Conservation (phyloP, 2,797 vertebrate species). For the Glyptemys insculpta region DNA sequence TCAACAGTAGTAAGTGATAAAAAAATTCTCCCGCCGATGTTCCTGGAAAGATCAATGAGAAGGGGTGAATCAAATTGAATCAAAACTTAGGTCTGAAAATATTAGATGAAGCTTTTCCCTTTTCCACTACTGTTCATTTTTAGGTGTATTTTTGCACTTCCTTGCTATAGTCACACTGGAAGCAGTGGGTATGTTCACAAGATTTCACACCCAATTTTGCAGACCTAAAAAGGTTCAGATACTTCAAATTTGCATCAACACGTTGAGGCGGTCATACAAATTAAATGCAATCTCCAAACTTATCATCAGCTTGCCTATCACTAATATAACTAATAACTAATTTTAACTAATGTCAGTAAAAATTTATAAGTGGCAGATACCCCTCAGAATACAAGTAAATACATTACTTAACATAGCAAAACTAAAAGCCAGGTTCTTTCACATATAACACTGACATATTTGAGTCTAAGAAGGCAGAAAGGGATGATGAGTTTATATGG, state of each 20-base stretch:
- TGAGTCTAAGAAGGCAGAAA: background rate
- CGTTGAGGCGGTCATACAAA: background rate
- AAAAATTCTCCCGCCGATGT: background rate
- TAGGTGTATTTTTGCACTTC: background rate
- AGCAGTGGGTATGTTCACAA: background rate
- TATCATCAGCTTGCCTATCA: background rate
- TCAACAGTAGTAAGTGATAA: background rate
- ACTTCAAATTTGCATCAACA: background rate
- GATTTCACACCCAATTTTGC: background rate
- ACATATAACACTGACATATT: background rate
- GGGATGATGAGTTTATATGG: background rate
- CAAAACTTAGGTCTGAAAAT: background rate
- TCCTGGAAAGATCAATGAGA: background rate
- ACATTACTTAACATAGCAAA: background rate
- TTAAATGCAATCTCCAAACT: background rate
- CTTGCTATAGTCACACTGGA: background rate
- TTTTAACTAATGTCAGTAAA: background rate
- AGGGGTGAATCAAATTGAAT: background rate
- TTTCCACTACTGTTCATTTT: background rate
- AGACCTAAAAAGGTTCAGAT: background rate
- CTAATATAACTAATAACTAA: rapidly evolving
- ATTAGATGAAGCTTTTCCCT: background rate
- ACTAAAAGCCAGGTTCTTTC: background rate
- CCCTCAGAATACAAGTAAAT: background rate
- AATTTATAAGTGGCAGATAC: rapidly evolving